These are phyloP conservation scores for Shargacucullia verbasci DNA, from an alignment of 2,888 invertebrate species.

Conservation along the genomic window DNA sequence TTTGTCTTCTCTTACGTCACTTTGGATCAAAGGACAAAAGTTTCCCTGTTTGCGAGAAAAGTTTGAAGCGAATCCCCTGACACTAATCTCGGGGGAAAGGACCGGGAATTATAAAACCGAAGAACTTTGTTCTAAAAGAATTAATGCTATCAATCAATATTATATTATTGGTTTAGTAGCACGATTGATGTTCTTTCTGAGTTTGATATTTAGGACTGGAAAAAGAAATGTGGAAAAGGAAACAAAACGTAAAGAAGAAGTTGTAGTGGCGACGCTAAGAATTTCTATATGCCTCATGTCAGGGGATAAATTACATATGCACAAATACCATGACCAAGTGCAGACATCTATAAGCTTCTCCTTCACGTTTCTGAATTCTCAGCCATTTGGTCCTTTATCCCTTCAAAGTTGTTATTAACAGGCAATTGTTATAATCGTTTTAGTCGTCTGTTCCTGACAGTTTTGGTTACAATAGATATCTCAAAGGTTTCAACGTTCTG, in stretches of 20 bases:
- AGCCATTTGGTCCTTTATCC: background rate
- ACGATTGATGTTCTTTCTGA: too few relatives aligned
- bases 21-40: constrained; percentile 45
- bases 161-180: background rate
- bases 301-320: too few relatives aligned
- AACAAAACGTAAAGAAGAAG: too few relatives aligned
- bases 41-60: constrained; percentile 49
- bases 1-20: constrained; percentile 52
- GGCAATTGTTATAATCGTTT: constrained; percentile 2
- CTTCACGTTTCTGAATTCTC: background rate
- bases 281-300: too few relatives aligned
- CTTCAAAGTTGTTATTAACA: background rate
- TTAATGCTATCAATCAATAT: constrained; percentile 3
- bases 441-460: background rate
- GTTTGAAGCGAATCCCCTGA: constrained; percentile 43
- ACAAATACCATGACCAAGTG: too few relatives aligned
- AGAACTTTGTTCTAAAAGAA: constrained; percentile 30
- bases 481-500: too few relatives aligned
- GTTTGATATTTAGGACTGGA: too few relatives aligned
- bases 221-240: too few relatives aligned
- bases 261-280: too few relatives aligned
- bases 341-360: too few relatives aligned
- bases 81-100: constrained; percentile 53
- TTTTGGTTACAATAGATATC: background rate
- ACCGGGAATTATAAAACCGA: constrained; percentile 50